Percentiles rank a stretch among this genome's conserved stretches.
Conservation (phyloP, 2,888 invertebrate genomes). For the Eurytoma adleriae region DNA sequence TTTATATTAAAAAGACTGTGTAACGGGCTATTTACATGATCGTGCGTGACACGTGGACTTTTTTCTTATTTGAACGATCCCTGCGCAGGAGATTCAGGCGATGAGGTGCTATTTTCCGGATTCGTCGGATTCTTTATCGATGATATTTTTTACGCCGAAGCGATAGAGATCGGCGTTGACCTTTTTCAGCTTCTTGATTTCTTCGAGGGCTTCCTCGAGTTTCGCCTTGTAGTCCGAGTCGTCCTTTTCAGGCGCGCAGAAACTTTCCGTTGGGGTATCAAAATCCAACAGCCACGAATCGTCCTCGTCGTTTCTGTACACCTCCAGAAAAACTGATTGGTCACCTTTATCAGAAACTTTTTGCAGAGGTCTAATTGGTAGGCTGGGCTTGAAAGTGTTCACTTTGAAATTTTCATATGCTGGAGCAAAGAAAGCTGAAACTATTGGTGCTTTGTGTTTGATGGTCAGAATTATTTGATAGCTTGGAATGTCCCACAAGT, state of each 20-base stretch:
- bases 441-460: conserved; percentile 85
- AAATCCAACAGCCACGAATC: conserved; percentile 50
- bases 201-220: conserved; percentile 59
- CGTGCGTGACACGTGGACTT: no score
- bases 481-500: conserved; percentile 89
- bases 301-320: conserved; percentile 53
- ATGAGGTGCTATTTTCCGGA: no score
- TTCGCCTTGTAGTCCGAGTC: conserved; percentile 27
- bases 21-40: no score
- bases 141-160: conserved; percentile 59
- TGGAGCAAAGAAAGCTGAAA: conserved; percentile 83
- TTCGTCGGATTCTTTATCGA: no score
- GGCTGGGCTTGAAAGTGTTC: conserved; percentile 79
- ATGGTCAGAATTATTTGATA: conserved; percentile 84
- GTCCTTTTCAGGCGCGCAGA: not conserved
- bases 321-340: conserved; percentile 74
- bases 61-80: no score
- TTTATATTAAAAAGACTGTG: no score
- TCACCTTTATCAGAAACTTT: conserved; percentile 80
- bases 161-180: conserved; percentile 66
- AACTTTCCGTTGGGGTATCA: conserved; percentile 6
- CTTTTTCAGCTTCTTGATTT: conserved; percentile 65
- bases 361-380: conserved; percentile 81
- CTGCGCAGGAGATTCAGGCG: no score
- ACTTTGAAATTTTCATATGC: conserved; percentile 80